phyloP scores from a whole-genome alignment of 2,113 vertebrate species.

The Albula goreensis region DNA sequence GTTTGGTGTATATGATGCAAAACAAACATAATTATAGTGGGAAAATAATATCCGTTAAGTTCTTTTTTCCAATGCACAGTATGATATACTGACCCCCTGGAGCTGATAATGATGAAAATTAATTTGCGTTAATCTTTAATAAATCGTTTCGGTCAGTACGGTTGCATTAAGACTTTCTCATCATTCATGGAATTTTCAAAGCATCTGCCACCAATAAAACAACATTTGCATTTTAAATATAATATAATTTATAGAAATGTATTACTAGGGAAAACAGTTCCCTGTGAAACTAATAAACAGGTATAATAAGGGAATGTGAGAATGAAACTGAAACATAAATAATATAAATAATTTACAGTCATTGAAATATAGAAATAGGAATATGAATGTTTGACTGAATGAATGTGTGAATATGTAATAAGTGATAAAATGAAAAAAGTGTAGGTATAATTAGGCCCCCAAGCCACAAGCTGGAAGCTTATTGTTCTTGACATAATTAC shows the following conservation, averaged over 20 bases:
- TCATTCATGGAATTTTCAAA: not conserved
- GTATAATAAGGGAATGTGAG: not conserved
- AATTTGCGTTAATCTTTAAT: not conserved
- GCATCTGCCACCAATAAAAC: too few species aligned
- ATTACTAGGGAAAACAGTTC: not conserved
- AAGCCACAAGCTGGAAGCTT: not conserved
- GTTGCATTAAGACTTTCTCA: not conserved
- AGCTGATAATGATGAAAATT: not conserved
- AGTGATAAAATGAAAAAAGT: not conserved
- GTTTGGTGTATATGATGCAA: not conserved
- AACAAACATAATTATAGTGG: not conserved
- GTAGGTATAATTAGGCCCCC: not conserved
- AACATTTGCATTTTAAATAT: too few species aligned
- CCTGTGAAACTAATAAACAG: not conserved
- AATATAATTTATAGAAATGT: not conserved
- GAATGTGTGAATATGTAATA: not conserved
- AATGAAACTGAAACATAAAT: not conserved
- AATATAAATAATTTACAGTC: not conserved
- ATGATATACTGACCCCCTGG: not conserved
- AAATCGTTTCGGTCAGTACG: not conserved
- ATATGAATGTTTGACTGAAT: not conserved
- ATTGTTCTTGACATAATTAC: constrained; percentile 3
- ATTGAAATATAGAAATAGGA: not conserved
- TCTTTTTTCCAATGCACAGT: not conserved
- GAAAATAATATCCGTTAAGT: not conserved